Percentiles rank a stretch among this genome's conserved stretches.
These are phyloP conservation scores for Anthoscopus minutus DNA, from an alignment of 2,113 vertebrate genomes.

Conservation along the genomic window DNA sequence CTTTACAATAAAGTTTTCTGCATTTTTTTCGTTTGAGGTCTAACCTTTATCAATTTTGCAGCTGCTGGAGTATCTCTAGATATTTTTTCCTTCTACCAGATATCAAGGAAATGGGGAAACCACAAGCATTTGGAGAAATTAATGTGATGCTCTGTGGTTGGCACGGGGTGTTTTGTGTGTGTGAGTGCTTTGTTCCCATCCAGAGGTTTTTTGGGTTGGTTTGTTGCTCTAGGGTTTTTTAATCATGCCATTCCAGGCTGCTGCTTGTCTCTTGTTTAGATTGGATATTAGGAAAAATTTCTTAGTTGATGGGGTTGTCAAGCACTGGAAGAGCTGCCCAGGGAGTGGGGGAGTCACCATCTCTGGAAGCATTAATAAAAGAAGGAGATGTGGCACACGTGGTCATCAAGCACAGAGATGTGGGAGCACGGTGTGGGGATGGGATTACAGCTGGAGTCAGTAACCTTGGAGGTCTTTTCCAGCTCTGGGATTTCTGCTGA, in stretches of 20 bases:
- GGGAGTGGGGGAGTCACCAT: background rate
- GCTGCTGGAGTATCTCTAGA: background rate
- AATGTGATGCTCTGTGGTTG: background rate
- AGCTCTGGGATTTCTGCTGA: background rate
- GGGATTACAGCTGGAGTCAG: background rate
- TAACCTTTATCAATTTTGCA: background rate
- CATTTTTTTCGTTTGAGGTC: background rate
- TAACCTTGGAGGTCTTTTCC: background rate
- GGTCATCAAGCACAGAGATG: background rate
- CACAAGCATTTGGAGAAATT: background rate
- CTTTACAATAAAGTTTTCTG: background rate
- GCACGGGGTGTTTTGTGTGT: rapidly evolving
- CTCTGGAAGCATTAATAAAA: background rate
- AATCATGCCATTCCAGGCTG: background rate
- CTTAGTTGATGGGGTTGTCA: background rate
- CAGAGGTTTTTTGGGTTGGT: background rate
- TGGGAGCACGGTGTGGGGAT: no score
- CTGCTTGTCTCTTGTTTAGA: background rate
- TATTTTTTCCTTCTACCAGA: background rate
- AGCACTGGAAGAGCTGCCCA: background rate
- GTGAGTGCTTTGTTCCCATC: background rate
- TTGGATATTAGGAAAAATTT: background rate
- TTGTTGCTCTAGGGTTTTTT: background rate
- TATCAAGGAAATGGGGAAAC: background rate
- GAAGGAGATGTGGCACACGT: rapidly evolving